Base-by-base conservation (phyloP, 2,888 invertebrate species). In the Pseudococcus viburni region DNA sequence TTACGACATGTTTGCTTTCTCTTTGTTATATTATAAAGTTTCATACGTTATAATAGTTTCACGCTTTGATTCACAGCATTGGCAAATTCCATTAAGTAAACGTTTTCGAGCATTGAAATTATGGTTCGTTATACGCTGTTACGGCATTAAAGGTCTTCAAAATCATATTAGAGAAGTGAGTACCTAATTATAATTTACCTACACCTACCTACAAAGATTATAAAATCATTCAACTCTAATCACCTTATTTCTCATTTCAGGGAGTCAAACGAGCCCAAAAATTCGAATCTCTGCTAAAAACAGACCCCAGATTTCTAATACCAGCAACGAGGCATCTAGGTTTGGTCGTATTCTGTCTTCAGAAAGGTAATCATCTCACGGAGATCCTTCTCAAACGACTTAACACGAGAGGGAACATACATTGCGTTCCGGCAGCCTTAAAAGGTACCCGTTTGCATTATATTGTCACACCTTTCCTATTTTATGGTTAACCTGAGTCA, bases 91-190 rank as follows among this genome's bases (percentile, higher is more conserved):
- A 0, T 91, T 99, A 86, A 98, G 98, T 90, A 97, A 97, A 91
- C 94, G 97, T 90, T 99, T 99, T 91, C 94, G 99, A 51, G 95
- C 99, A 0, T 91, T 99, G 55, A 99, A 99, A 91, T 93, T 99
- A 0, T 99, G 99, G 99, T 99, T 99, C 91, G 98, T 99, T 0
- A 93, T 99, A n/a, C 93, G 99, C 77, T 97, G 96, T 91, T 99
- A 95, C 91, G 99, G 99, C 9, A 94, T 98, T 17, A 94, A 94
- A 89, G 98, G 99, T 0, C 93, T 99, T 0, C 99, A 99, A 91
- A 95, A 96, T 90, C 98, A 99, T 91, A 96, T 99, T 90, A 94
- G 98, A 90, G 96, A 98, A 94, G 97, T 96, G 92, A 91, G 91
- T 90, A n/a, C n/a, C n/a, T n/a, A 46, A 39, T 46, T 4, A 12